A percentile compares a stretch with the other conserved stretches of the same genome.
Evolutionary conservation across 1,140 invertebrate genomes (phyloP).

Genomic region (Zaprionus camerounensis): DNA sequence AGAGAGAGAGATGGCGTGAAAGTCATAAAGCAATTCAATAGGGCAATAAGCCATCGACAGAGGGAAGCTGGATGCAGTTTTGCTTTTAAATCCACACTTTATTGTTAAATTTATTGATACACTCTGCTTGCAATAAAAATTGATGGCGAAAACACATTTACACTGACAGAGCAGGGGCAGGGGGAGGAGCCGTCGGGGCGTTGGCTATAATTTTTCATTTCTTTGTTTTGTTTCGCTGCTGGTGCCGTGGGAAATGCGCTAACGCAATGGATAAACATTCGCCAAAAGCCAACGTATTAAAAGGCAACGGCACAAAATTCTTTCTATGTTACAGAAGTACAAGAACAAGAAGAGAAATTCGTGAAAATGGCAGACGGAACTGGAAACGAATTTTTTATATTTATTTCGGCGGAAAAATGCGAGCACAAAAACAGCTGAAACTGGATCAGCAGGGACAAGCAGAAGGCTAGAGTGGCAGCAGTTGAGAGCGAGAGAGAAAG

Average conservation of each 20-base stretch:
- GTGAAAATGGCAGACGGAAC: constrained; percentile 74
- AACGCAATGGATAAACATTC: constrained; percentile 63
- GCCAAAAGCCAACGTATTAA: constrained; percentile 60
- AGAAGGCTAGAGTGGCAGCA: not conserved
- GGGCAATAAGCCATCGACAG: constrained; percentile 51
- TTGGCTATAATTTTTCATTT: constrained; percentile 79
- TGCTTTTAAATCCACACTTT: constrained; percentile 63
- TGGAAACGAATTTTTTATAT: constrained; percentile 74
- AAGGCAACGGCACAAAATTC: constrained; percentile 39
- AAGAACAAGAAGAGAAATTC: constrained; percentile 43
- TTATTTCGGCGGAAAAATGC: constrained; percentile 58
- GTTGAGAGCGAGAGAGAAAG: constrained; percentile 2
- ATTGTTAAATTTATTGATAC: constrained; percentile 80
- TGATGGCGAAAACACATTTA: constrained; percentile 80
- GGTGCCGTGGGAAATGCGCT: constrained; percentile 59
- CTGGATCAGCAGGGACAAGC: constrained; percentile 23
- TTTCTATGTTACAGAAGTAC: constrained; percentile 35
- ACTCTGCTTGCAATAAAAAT: constrained; percentile 80
- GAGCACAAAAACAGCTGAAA: constrained; percentile 34
- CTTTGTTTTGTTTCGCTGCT: constrained; percentile 69
- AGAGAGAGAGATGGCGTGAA: constrained; percentile 36
- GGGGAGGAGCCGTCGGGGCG: not conserved
- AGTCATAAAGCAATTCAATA: constrained; percentile 71
- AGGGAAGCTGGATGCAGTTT: constrained; percentile 30
- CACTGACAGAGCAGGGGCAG: constrained; percentile 37